phyloP scores from a whole-genome alignment of 2,888 invertebrate genomes.

The Lycocerus yunnanus region DNA sequence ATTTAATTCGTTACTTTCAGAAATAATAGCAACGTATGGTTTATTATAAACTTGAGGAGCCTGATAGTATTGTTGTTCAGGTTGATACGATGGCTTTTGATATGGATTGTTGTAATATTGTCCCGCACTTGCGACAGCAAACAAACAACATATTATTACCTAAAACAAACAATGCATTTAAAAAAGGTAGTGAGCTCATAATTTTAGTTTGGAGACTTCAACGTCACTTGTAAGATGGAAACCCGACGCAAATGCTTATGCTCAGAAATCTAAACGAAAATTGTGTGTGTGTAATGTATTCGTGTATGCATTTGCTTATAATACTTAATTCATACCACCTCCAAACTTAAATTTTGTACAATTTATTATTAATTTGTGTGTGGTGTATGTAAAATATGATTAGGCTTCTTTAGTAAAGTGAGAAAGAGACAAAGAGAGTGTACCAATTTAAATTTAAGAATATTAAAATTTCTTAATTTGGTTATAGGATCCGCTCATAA shows the following conservation, averaged over 20 bases:
- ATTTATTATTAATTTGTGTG: not conserved
- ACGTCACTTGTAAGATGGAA: not conserved
- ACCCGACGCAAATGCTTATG: too few relatives aligned
- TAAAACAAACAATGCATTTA: conserved; percentile 24
- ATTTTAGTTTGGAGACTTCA: not conserved
- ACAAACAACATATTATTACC: conserved; percentile 36
- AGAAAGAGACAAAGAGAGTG: not conserved
- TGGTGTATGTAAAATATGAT: not conserved
- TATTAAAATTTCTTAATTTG: not conserved
- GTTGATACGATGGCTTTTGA: conserved; percentile 18
- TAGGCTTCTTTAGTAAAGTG: not conserved
- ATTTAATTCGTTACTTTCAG: conserved; percentile 61
- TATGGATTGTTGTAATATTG: conserved; percentile 36
- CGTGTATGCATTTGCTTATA: too few relatives aligned
- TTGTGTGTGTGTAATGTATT: too few relatives aligned
- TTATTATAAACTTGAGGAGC: not conserved
- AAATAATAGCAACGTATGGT: conserved; percentile 57
- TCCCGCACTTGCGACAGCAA: conserved; percentile 40
- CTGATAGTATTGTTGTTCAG: not conserved
- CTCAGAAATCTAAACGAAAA: too few relatives aligned
- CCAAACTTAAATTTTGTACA: not conserved
- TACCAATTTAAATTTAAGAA: not conserved
- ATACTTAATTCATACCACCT: too few relatives aligned
- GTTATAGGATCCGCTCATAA: not conserved
- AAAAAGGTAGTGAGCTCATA: not conserved